Conservation (phyloP, 2,888 invertebrate species). For the Drosophila basisetae region DNA sequence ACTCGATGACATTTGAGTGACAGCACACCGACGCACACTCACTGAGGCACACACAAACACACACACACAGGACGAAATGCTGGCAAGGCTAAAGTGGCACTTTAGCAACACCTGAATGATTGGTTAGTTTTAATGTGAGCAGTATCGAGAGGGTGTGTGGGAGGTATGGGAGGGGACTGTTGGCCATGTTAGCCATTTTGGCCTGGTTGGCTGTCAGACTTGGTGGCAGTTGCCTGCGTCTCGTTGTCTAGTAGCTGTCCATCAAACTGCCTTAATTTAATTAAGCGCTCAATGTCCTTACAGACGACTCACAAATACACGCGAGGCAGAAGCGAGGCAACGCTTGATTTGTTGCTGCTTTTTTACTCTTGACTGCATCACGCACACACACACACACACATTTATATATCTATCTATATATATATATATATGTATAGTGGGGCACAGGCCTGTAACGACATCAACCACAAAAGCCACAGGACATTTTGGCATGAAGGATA, state of each 20-base stretch:
- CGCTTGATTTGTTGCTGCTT: slow-evolving; percentile 76
- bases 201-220: slow-evolving; percentile 25
- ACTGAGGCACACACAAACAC: slow-evolving; percentile 21
- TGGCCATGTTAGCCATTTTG: not conserved
- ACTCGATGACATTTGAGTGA: slow-evolving; percentile 66
- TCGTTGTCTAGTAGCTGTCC: slow-evolving; percentile 78
- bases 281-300: slow-evolving; percentile 81
- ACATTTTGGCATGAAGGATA: slow-evolving; percentile 78
- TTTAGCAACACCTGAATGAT: slow-evolving; percentile 71
- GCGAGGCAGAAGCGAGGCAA: slow-evolving; percentile 45
- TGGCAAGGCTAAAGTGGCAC: slow-evolving; percentile 50
- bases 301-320: slow-evolving; percentile 46
- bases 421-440: slow-evolving; percentile 15
- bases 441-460: slow-evolving; percentile 61
- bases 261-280: slow-evolving; percentile 78
- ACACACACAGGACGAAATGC: not conserved
- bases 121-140: slow-evolving; percentile 39
- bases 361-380: slow-evolving; percentile 78
- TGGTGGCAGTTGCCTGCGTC: slow-evolving; percentile 41
- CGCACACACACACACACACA: slow-evolving; percentile 34
- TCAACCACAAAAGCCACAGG: slow-evolving; percentile 77
- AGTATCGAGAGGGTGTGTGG: not conserved
- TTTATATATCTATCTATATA: not conserved
- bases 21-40: slow-evolving; percentile 51
- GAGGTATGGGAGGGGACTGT: not conserved